phyloP scores from a whole-genome alignment of 1,140 invertebrate species.

The Scaptomyza montana region DNA sequence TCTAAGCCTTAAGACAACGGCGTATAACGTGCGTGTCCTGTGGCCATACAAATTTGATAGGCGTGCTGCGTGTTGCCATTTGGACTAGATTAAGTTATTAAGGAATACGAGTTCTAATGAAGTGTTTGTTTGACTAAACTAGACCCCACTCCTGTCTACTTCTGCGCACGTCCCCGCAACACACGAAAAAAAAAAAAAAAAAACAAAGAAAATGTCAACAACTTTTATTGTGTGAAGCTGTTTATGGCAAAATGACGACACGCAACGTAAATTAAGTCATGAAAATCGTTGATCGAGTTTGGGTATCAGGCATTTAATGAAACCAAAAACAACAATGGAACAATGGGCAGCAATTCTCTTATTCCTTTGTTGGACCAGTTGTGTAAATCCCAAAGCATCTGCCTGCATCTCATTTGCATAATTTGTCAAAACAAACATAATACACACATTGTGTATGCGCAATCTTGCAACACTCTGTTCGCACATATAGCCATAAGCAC shows the following conservation, averaged over 20 bases:
- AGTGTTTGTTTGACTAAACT: slow-evolving; percentile 70
- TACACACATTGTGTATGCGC: slow-evolving; percentile 76
- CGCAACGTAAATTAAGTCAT: slow-evolving; percentile 77
- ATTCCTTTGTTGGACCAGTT: background rate
- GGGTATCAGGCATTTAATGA: slow-evolving; percentile 31
- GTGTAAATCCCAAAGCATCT: slow-evolving; percentile 25
- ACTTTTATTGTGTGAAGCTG: slow-evolving; percentile 79
- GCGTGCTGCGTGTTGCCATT: slow-evolving; percentile 64
- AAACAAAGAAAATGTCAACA: slow-evolving; percentile 63
- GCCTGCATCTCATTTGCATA: slow-evolving; percentile 70
- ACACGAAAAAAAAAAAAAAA: slow-evolving; percentile 13
- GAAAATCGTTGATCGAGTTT: slow-evolving; percentile 51
- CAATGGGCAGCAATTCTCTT: slow-evolving; percentile 32
- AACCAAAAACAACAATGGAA: slow-evolving; percentile 26
- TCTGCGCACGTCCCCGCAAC: background rate
- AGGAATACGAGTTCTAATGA: slow-evolving; percentile 78
- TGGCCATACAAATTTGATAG: slow-evolving; percentile 61
- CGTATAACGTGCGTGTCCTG: slow-evolving; percentile 64
- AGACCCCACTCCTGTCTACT: background rate
- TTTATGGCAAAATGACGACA: slow-evolving; percentile 60
- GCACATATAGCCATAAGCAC: slow-evolving; percentile 41
- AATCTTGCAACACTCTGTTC: slow-evolving; percentile 61
- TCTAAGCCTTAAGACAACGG: background rate
- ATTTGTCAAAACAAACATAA: slow-evolving; percentile 78
- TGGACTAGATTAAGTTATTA: slow-evolving; percentile 77